phyloP scores from a whole-genome alignment of 2,888 invertebrate species.

The Colletes collaris region DNA sequence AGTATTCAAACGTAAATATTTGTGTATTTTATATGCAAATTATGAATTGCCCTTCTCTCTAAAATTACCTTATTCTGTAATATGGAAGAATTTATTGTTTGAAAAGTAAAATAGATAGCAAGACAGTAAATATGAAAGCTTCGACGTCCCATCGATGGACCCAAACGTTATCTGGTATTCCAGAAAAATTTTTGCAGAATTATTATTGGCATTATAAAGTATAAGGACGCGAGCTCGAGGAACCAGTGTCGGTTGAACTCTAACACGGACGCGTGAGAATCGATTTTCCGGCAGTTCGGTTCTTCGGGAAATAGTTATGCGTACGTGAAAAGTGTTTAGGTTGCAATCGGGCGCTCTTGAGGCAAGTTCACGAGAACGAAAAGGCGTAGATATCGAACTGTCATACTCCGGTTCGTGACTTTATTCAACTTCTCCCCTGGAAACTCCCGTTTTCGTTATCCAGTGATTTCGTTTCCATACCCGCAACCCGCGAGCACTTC shows the following conservation, averaged over 20 bases:
- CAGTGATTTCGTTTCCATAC: slow-evolving; percentile 33
- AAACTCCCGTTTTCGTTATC: slow-evolving; percentile 33
- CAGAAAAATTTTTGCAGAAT: no score
- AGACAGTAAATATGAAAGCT: no score
- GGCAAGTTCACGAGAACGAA: not conserved
- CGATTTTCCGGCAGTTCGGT: slow-evolving; percentile 29
- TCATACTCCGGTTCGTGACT: slow-evolving; percentile 48
- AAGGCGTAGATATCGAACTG: slow-evolving; percentile 41
- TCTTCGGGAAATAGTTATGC: slow-evolving; percentile 31
- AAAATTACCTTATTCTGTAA: no score
- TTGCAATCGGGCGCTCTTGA: slow-evolving; percentile 33
- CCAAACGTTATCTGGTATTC: no score
- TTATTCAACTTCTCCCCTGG: slow-evolving; percentile 40
- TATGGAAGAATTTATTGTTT: no score
- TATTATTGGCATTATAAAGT: no score
- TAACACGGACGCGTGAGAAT: slow-evolving; percentile 16
- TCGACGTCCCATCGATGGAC: no score
- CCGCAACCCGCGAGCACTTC: slow-evolving; percentile 44
- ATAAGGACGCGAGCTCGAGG: not conserved
- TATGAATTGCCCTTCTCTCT: no score
- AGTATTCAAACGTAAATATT: no score
- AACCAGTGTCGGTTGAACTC: slow-evolving; percentile 22
- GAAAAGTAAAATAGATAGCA: no score
- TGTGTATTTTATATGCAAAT: no score
- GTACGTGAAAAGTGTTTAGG: slow-evolving; percentile 44